Conservation (phyloP, 2,113 vertebrate species). For the Channa argus region DNA sequence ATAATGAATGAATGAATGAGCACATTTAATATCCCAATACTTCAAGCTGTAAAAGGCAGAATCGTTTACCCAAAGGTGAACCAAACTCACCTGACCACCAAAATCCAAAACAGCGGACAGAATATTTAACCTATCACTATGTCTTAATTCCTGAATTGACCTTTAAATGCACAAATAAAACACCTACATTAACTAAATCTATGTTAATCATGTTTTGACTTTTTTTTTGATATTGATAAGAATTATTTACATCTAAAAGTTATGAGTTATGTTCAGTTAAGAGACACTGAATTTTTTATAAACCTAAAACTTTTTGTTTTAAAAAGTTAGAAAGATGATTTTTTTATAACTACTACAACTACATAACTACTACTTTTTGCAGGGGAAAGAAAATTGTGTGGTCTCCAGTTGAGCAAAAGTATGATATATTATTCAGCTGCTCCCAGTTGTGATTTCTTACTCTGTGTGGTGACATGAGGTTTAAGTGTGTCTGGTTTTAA, state of each 20-base stretch:
- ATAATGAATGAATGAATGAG: neutral
- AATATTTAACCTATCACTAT: no score
- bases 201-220: no score
- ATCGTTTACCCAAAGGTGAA: no score
- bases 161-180: no score
- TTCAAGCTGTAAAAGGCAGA: neutral
- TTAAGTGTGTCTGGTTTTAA: slow-evolving; percentile 3
- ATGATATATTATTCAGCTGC: slow-evolving; percentile 45
- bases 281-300: no score
- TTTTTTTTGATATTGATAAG: no score
- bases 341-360: neutral
- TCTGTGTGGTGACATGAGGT: slow-evolving; percentile 17
- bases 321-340: no score
- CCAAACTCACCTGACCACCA: neutral
- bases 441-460: slow-evolving; percentile 19
- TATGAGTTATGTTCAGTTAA: no score
- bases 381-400: neutral
- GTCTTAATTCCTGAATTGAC: no score
- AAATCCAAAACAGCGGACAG: neutral
- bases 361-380: neutral
- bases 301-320: neutral
- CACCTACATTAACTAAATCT: no score
- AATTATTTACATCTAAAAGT: no score
- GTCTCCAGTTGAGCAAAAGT: slow-evolving; percentile 13
- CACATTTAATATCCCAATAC: neutral